Conservation (phyloP, 2,113 vertebrate species). For the Peucedramus taeniatus region DNA sequence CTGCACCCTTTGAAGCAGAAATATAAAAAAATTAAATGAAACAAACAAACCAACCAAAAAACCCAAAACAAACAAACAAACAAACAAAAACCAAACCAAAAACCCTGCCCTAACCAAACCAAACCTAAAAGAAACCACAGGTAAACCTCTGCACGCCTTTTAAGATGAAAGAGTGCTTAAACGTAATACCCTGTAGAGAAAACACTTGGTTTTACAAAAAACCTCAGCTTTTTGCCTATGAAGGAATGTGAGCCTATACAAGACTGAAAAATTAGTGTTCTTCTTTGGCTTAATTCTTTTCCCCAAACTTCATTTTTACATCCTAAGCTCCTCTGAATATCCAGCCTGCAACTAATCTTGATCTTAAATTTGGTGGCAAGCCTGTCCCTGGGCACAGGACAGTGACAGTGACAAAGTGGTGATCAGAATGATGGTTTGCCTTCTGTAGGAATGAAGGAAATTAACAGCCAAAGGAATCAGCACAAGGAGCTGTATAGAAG, state of each 20-base stretch:
- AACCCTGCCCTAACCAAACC: background rate
- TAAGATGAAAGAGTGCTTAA: background rate
- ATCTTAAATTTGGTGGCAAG: background rate
- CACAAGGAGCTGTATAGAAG: background rate
- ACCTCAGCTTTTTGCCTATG: background rate
- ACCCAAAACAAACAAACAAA: background rate
- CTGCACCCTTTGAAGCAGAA: background rate
- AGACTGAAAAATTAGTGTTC: background rate
- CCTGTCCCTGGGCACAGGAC: background rate
- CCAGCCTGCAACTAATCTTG: background rate
- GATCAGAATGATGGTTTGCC: background rate
- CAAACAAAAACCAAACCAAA: background rate
- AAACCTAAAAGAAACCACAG: background rate
- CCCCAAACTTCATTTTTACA: background rate
- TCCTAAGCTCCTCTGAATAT: background rate
- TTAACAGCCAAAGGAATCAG: background rate
- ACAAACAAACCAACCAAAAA: background rate
- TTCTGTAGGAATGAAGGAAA: background rate
- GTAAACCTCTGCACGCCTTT: background rate
- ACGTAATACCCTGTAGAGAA: background rate
- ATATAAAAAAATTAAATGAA: background rate
- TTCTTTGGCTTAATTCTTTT: background rate
- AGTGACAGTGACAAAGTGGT: background rate
- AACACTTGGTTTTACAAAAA: background rate
- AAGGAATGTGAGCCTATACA: background rate